Conservation (phyloP, 2,888 invertebrate genomes). For the Meta bourneti region DNA sequence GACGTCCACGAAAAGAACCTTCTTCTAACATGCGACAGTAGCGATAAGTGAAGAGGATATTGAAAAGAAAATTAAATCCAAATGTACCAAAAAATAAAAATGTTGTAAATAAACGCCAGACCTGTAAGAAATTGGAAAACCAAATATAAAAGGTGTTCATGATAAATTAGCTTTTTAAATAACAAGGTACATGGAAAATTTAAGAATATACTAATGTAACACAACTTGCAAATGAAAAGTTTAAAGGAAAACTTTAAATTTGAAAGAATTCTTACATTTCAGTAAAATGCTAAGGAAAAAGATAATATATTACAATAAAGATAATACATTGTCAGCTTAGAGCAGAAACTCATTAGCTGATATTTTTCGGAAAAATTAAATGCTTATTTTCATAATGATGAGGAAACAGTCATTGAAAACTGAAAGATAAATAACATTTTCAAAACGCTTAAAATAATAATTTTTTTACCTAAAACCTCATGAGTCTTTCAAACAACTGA, state of each 20-base stretch:
- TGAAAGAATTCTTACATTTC: neutral
- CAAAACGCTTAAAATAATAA: too few species aligned
- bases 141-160: neutral
- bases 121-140: constrained; percentile 82
- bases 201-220: neutral
- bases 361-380: too few species aligned
- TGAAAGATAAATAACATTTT: too few species aligned
- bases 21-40: constrained; percentile 99
- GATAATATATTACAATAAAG: too few species aligned
- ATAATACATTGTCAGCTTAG: too few species aligned
- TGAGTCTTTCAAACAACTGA: too few species aligned
- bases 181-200: neutral
- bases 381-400: too few species aligned
- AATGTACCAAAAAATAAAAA: constrained; percentile 99
- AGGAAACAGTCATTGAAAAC: too few species aligned
- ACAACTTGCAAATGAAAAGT: neutral
- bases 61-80: constrained; percentile 99
- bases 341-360: too few species aligned
- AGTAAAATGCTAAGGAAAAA: too few species aligned
- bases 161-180: neutral
- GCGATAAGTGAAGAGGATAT: constrained; percentile 99
- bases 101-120: constrained; percentile 97
- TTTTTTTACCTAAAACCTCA: too few species aligned
- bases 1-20: constrained; percentile 96
- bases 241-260: neutral